Evolutionary conservation across 1,140 invertebrate genomes (phyloP), one percentile per base, ranked within the genome.

Genomic region (Micrasema longulum): DNA sequence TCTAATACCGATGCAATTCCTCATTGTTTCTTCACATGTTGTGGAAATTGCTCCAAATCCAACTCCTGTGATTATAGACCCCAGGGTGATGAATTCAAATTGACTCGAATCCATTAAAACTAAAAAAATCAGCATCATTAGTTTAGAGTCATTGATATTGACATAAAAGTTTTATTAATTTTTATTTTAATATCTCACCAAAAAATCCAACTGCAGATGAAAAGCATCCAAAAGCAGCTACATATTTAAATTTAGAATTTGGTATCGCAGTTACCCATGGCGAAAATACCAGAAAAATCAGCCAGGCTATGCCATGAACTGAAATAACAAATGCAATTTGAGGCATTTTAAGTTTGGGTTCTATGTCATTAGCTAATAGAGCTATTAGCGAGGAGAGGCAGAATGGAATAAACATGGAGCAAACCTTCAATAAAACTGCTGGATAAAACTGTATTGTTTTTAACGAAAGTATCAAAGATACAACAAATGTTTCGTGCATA

Each of bases 381-480:
- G 83, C 80, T 41, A 85, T 48, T 10, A 83, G 76, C 16, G 78
- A 76, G 43, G 83, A 77, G 18, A 75, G 74, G 52, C 82, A 75
- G 22, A 79, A 77, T 11, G 80, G 79, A 68, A 84, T 79, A 76
- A 77, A 80, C 16, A 82, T 60, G 71, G 79, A 81, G 11, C 78
- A 76, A 43, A 83, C 80, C 72, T 77, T 79, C 10, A 85, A 72
- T 50, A 85, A 55, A 69, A 85, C 73, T 0, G 81, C 80, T 16
- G 83, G 83, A 79, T 85, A 86, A 76, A 86, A 86, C 67, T 78
- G 78, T 76, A 80, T 80, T 72, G 82, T 82, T 50, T 79, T 80
- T n/a, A 85, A 71, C 1, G 83, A 84, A 50, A 81, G 79, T 12
- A 79, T 80, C 41, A 85, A 77, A 4, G 84, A 83, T 48, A 80